Evolutionary conservation across 1,140 invertebrate species (phyloP), one percentile per base, ranked within the genome.

Genomic region (Conus ventricosus): DNA sequence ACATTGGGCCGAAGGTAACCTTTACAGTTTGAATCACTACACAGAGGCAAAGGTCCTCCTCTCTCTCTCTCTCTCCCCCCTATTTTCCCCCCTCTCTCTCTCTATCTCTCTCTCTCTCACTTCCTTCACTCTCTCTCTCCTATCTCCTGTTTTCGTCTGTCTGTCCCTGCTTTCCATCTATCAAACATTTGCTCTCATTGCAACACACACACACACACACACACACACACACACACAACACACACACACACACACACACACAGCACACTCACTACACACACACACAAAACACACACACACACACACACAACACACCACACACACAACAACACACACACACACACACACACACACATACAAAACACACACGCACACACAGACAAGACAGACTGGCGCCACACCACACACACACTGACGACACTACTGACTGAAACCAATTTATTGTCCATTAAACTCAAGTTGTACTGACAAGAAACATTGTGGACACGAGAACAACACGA

Each of bases 231-330:
- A 75, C 71, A 75, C n/a, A 5, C 54, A 53, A 53, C 51, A 53
- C 54, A 54, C 54, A 82, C 51, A 53, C n/a, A 25, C 51, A 82
- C 39, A 82, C 81, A 54, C 54, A 23, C 81, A 82, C 54, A 54
- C 80, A 81, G n/a, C 39, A 54, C 80, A 8, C 80, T n/a, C n/a
- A n/a, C n/a, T n/a, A n/a, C n/a, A n/a, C n/a, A n/a, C 80, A 54
- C 80, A 54, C 80, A 54, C 80, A n/a, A n/a, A n/a, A n/a, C n/a
- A 54, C 80, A 54, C 51, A 54, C 51, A 53, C 80, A 80, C 71
- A 80, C 76, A 80, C 76, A 80, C 76, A 51, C 76, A 3, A 80
- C 76, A 80, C 76, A 80, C 76, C 80, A 81, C 39, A 54, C 80
- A 54, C 80, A 54, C 80, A n/a, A 54, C 80, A n/a, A n/a, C n/a